Evolutionary conservation across 2,888 invertebrate species (phyloP).

Genomic region (Erpobdella octoculata): DNA sequence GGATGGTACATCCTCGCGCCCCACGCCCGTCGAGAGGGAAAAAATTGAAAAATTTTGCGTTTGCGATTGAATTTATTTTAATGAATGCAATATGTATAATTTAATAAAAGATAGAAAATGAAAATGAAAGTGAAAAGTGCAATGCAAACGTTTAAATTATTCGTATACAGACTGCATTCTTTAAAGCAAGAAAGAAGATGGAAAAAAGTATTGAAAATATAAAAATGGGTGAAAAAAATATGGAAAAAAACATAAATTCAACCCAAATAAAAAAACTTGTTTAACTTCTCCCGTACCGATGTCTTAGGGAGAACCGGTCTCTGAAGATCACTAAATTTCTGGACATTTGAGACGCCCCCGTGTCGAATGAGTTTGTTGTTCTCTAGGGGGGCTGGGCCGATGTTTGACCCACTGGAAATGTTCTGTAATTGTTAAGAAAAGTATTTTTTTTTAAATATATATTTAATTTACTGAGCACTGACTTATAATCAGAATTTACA

Average conservation of each 20-base stretch:
- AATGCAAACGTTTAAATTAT: not conserved
- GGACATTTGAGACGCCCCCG: not conserved
- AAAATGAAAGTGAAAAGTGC: not conserved
- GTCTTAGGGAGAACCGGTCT: not conserved
- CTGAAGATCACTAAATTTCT: not conserved
- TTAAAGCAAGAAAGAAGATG: not conserved
- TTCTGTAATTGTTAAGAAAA: no score
- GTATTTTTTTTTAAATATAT: no score
- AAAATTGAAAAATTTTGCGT: no score
- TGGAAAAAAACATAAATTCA: not conserved
- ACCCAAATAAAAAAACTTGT: not conserved
- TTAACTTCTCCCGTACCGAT: conserved; percentile 7
- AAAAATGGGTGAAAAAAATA: not conserved
- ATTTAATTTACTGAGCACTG: no score
- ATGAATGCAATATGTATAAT: no score
- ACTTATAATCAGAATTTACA: not conserved
- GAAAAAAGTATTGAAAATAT: not conserved
- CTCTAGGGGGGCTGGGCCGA: not conserved
- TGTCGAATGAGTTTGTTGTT: conserved; percentile 6
- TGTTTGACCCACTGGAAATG: not conserved
- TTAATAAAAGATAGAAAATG: not conserved
- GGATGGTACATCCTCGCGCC: no score
- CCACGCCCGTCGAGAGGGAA: no score
- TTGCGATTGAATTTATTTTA: no score
- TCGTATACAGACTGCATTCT: not conserved